phyloP scores from a whole-genome alignment of 2,888 invertebrate genomes.

The Homarus gammarus region DNA sequence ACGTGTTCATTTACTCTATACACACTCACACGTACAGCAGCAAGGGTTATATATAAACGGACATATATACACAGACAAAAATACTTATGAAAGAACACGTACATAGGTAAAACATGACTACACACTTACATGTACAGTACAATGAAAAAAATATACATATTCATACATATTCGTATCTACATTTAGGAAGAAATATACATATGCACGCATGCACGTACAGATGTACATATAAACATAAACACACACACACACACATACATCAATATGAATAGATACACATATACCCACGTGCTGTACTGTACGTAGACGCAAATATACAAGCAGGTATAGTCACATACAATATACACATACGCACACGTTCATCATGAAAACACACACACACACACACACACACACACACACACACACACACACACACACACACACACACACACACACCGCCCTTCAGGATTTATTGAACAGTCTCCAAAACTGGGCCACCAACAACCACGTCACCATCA shows the following conservation, averaged over 20 bases:
- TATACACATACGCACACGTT: neutral
- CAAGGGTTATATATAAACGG: neutral
- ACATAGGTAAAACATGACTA: neutral
- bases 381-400: neutral
- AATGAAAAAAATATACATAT: neutral
- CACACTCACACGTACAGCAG: slow-evolving; percentile 3
- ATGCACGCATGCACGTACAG: slow-evolving; percentile 14
- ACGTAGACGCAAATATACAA: slow-evolving; percentile 19
- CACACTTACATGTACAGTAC: neutral
- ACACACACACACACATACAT: slow-evolving; percentile 30
- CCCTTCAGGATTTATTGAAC: no score
- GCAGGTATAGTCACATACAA: slow-evolving; percentile 15
- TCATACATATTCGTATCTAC: neutral
- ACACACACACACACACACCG: slow-evolving; percentile 4
- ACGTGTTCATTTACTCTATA: neutral
- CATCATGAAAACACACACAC: no score
- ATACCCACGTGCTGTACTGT: slow-evolving; percentile 15
- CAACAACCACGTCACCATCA: no score
- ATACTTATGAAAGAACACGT: neutral
- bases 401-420: neutral
- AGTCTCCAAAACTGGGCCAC: no score
- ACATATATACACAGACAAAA: neutral
- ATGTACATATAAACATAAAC: slow-evolving; percentile 24
- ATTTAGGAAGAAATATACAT: slow-evolving; percentile 33
- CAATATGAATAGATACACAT: slow-evolving; percentile 28